Percentiles rank a stretch among this genome's conserved stretches.
phyloP scores from a whole-genome alignment of 2,888 invertebrate species.

The Cheilosia impressa region DNA sequence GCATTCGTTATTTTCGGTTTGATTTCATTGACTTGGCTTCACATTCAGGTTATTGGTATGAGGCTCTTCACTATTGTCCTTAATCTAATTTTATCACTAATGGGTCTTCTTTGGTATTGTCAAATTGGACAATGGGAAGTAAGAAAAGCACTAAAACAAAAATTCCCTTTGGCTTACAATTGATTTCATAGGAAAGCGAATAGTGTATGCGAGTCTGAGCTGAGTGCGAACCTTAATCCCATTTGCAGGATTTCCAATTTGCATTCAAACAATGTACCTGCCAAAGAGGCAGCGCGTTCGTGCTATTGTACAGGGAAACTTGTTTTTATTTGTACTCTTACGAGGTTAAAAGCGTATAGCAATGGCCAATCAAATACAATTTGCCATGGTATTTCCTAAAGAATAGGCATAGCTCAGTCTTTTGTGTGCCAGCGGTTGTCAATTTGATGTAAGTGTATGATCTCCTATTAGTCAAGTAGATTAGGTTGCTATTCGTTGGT shows the following conservation, averaged over 20 bases:
- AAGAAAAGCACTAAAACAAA: background rate
- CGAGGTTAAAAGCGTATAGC: too few species aligned
- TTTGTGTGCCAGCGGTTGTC: too few species aligned
- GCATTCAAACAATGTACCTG: background rate
- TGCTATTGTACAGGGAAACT: too few species aligned
- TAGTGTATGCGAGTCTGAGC: background rate
- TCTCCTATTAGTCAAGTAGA: too few species aligned
- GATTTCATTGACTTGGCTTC: background rate
- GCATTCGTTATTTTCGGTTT: background rate
- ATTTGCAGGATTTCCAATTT: background rate
- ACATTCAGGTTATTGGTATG: background rate
- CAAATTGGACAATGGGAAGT: background rate
- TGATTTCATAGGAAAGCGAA: background rate
- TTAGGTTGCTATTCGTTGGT: too few species aligned
- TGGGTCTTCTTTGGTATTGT: background rate
- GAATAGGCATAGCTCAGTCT: too few species aligned
- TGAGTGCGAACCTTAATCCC: background rate
- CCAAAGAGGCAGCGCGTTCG: background rate
- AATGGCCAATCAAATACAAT: too few species aligned
- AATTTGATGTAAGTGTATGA: too few species aligned
- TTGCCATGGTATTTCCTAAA: too few species aligned
- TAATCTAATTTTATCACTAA: slow-evolving; percentile 4
- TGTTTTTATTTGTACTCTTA: too few species aligned
- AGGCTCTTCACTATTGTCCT: background rate
- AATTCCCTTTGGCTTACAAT: background rate